Evolutionary conservation across 2,888 invertebrate genomes (phyloP), one percentile per base, ranked within the genome.

Genomic region (Pseudococcus jackbeardsleyi): DNA sequence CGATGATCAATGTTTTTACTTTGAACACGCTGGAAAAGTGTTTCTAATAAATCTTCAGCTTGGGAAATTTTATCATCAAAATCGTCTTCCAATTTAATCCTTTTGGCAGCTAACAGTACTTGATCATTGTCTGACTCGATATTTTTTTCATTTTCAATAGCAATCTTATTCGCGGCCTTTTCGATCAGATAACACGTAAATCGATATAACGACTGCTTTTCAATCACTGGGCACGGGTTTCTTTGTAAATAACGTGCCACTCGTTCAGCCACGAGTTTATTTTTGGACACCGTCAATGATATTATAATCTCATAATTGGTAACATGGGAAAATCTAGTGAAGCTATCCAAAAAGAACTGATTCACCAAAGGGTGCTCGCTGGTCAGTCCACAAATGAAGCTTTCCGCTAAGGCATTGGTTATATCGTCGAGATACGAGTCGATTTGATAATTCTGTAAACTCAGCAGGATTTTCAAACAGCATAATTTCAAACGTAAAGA

Each of bases 291-390:
- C 4, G 82, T 88, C 22, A 26, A 11, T 15, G 22, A 54, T 54
- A 88, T 82, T 33, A 88, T 54, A 17, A n/a, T 42, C 39, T 82
- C 79, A 26, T 88, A 82, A 48, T 19, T 82, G 17, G 88, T 88
- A 33, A 82, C 59, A 15, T 88, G 88, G 0, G 88, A 88, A 39
- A 88, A 88, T 77, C 79, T 54, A 11, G 88, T 54, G 39, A 88
- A 88, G 15, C 39, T 17, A 33, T 88, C 88, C 17, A 88, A n/a
- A 8, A 54, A 48, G n/a, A 22, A 42, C 42, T 88, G 79, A 22
- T 59, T n/a, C 5, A 88, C 39, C 77, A 88, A 0, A 4, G 79
- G 33, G 72, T 82, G 17, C 19, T 26, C 33, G 19, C n/a, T 50
- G 11, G 11, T 79, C 3, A 88, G 12, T 4, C 46, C 48, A 33